Evolutionary conservation across 2,888 invertebrate genomes (phyloP), one percentile per base, ranked within the genome.

Genomic region (Rhagonycha fulva): DNA sequence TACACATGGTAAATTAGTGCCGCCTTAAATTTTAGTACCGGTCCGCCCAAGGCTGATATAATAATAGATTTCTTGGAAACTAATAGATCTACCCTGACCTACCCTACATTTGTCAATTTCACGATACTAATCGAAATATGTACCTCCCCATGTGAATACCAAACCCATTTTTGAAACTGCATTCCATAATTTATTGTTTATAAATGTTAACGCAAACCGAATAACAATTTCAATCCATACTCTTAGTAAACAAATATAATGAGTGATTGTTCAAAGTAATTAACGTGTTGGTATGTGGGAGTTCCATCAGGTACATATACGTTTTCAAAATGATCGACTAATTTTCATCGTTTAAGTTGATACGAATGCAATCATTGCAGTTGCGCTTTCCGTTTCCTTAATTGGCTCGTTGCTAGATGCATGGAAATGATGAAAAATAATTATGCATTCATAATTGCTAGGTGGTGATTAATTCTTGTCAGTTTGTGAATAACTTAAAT

Each of bases 341-440:
- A 47, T 47, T 47, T 47, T 47, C n/a, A 47, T n/a, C n/a, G n/a
- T 47, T 47, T 47, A 7, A 47, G 47, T n/a, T n/a, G 47, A 47
- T 47, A n/a, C 7, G 32, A 32, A 32, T 12, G 26, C 7, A 26
- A 26, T 26, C 0, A 28, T 28, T 28, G 28, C 28, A 9, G n/a
- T 9, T 47, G 47, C 47, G n/a, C n/a, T 47, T 47, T 47, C 4
- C n/a, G 14, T 26, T 30, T n/a, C 72, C 68, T 30, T 72, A 72
- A 62, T 61, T 62, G 72, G 72, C 14, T 62, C 19, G 47, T 14
- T 23, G 28, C 63, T 24, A 32, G 62, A 14, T 32, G 68, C 68
- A 62, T 66, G 23, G 63, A 71, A 68, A 28, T 72, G 68, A 62
- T 68, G 10, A n/a, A 72, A 72, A 72, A 68, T 72, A 67, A n/a